Conservation (phyloP, 1,140 invertebrate species). For the Drosophila malerkotliana region DNA sequence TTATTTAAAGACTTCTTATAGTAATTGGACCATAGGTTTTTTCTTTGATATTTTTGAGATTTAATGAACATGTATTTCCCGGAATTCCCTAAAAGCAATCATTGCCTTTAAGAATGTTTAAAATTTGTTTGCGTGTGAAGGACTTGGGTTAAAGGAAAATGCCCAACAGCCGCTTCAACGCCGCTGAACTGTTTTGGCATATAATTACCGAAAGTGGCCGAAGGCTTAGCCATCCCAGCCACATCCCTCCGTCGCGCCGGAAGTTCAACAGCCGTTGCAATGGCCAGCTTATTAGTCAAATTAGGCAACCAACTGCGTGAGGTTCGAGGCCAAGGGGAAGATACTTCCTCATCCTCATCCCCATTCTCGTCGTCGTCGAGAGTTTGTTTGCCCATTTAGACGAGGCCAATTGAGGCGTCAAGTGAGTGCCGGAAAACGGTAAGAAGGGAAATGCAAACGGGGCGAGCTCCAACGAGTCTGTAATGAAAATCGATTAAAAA, state of each 20-base stretch:
- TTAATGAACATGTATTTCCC: background rate
- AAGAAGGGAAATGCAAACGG: slow-evolving; percentile 13
- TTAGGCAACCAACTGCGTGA: slow-evolving; percentile 60
- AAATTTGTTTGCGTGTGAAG: slow-evolving; percentile 10
- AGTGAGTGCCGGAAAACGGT: slow-evolving; percentile 63
- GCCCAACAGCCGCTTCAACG: slow-evolving; percentile 49
- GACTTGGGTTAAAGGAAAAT: slow-evolving; percentile 5
- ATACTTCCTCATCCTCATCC: background rate
- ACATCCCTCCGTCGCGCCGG: slow-evolving; percentile 43
- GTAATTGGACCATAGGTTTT: background rate
- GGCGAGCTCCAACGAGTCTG: slow-evolving; percentile 43
- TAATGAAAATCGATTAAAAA: slow-evolving; percentile 82
- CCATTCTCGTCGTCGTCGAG: slow-evolving; percentile 20
- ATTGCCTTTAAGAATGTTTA: background rate
- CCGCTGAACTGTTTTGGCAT: slow-evolving; percentile 71
- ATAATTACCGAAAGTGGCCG: slow-evolving; percentile 76
- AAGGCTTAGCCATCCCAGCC: slow-evolving; percentile 39
- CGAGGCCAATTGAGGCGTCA: slow-evolving; percentile 76
- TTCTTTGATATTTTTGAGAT: background rate
- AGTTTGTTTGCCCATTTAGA: slow-evolving; percentile 71
- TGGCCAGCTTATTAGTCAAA: slow-evolving; percentile 80
- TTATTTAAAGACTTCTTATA: background rate
- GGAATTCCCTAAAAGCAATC: slow-evolving; percentile 6
- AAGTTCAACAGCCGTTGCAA: slow-evolving; percentile 80
- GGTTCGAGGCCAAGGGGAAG: background rate